phyloP scores from a whole-genome alignment of 1,140 invertebrate genomes.

The Teleogryllus occipitalis region DNA sequence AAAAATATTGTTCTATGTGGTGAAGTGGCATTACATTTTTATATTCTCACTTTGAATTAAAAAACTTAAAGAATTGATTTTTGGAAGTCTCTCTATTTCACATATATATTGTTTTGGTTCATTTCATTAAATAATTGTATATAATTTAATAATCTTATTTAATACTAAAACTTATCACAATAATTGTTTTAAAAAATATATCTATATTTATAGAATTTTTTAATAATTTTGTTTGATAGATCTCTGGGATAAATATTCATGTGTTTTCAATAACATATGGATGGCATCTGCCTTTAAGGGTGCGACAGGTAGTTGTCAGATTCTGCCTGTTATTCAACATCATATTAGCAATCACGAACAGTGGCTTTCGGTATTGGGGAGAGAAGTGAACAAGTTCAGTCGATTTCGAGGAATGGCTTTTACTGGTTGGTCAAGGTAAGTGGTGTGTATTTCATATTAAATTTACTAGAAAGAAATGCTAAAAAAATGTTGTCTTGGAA shows the following conservation, averaged over 20 bases:
- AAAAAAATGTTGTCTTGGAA: background rate
- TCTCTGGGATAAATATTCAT: conserved; percentile 44
- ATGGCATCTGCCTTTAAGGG: conserved; percentile 57
- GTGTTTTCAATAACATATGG: conserved; percentile 53
- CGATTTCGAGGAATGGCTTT: conserved; percentile 56
- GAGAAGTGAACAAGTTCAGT: conserved; percentile 41
- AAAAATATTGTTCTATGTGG: too few relatives aligned
- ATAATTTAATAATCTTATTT: too few relatives aligned
- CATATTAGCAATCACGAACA: conserved; percentile 61
- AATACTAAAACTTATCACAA: background rate
- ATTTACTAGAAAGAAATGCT: background rate
- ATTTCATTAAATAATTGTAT: too few relatives aligned
- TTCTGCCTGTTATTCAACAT: conserved; percentile 50
- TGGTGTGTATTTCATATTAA: background rate
- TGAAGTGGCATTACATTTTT: too few relatives aligned
- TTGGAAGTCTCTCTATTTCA: too few relatives aligned
- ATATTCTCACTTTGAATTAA: too few relatives aligned
- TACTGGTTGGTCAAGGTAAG: conserved; percentile 69
- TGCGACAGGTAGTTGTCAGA: conserved; percentile 47
- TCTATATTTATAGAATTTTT: background rate
- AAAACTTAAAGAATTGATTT: too few relatives aligned
- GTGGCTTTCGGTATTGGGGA: conserved; percentile 48
- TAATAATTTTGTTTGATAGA: conserved; percentile 25
- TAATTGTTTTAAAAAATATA: background rate
- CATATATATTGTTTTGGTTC: too few relatives aligned